A percentile compares a stretch with the other conserved stretches of the same genome.
Evolutionary conservation across 2,113 vertebrate genomes (phyloP).

Genomic region (Columba janthina): DNA sequence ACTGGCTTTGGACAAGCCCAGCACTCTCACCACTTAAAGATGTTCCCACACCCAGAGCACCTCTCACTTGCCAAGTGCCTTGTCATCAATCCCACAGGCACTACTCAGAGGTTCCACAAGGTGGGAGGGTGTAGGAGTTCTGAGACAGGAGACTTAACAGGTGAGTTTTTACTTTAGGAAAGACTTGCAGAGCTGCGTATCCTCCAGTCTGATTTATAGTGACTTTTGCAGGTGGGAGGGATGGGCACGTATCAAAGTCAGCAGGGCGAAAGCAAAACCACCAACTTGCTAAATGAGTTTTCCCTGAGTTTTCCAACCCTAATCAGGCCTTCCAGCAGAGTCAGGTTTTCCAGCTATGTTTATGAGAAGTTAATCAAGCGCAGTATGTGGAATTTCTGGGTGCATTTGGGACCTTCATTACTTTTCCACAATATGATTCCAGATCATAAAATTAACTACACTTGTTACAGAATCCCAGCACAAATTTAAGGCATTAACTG

Average conservation of each 20-base stretch:
- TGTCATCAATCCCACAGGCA: not conserved
- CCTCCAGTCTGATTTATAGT: not conserved
- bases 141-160: not conserved
- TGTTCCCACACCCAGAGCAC: not conserved
- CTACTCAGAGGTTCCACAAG: not conserved
- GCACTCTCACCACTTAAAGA: not conserved
- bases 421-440: not conserved
- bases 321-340: not conserved
- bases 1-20: not conserved
- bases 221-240: not conserved
- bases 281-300: not conserved
- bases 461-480: not conserved
- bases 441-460: not conserved
- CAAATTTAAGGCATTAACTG: not conserved
- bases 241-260: not conserved
- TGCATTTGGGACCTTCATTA: not conserved
- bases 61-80: fast-evolving
- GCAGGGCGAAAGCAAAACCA: not conserved
- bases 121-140: not conserved
- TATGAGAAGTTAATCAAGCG: not conserved
- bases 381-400: not conserved
- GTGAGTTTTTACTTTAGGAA: not conserved
- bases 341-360: not conserved
- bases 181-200: not conserved
- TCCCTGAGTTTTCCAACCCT: not conserved